Conservation (phyloP, 2,888 invertebrate species). For the Drosophila parthenogenetica region DNA sequence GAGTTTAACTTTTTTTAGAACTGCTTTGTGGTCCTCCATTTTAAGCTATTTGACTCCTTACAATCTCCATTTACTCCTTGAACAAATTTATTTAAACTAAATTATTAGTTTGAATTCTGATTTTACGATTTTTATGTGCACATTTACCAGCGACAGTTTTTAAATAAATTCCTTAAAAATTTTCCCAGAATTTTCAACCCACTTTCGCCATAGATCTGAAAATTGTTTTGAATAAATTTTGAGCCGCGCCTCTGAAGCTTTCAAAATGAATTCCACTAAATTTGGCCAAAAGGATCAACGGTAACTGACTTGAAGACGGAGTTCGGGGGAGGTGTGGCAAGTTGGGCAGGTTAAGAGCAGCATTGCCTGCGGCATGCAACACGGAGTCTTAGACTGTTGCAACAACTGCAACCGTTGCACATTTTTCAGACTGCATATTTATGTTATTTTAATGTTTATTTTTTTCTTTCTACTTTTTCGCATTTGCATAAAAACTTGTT, state of each 20-base stretch:
- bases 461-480: slow-evolving; percentile 24
- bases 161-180: slow-evolving; percentile 7
- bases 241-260: slow-evolving; percentile 31
- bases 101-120: neutral
- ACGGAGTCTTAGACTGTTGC: slow-evolving; percentile 13
- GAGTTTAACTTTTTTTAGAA: no score
- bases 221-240: slow-evolving; percentile 43
- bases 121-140: neutral
- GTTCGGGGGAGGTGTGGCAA: neutral
- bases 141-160: slow-evolving; percentile 1
- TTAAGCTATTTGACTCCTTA: no score
- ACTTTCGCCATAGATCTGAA: slow-evolving; percentile 12
- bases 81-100: no score
- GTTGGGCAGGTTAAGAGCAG: slow-evolving; percentile 42
- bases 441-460: slow-evolving; percentile 56
- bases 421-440: slow-evolving; percentile 62
- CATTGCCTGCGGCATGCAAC: slow-evolving; percentile 36
- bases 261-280: slow-evolving; percentile 17
- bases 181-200: slow-evolving; percentile 3
- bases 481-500: slow-evolving; percentile 61
- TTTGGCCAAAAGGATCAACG: slow-evolving; percentile 39
- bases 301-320: neutral
- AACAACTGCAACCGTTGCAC: slow-evolving; percentile 59
- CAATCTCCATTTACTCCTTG: no score
- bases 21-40: no score